These are phyloP conservation scores for Papilio aristodemus DNA, from an alignment of 1,140 invertebrate species.

Conservation along the genomic window DNA sequence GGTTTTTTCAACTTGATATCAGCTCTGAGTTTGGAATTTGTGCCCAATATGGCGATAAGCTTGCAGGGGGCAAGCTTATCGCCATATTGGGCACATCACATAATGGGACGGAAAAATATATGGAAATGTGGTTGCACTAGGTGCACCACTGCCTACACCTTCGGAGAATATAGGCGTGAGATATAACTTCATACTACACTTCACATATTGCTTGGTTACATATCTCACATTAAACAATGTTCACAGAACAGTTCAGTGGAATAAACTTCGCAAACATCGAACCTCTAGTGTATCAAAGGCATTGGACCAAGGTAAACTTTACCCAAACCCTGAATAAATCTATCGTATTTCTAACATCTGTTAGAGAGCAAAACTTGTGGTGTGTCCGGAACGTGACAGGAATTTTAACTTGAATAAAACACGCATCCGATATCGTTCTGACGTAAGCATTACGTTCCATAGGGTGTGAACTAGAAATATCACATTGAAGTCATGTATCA, in stretches of 20 bases:
- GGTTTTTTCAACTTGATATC: no score
- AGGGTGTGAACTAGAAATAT: background rate
- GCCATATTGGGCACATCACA: no score
- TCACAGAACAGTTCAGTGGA: constrained; percentile 9
- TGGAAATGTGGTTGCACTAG: no score
- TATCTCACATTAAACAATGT: constrained; percentile 12
- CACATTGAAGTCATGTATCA: background rate
- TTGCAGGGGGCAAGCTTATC: no score
- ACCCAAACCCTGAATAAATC: constrained; percentile 26
- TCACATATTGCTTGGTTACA: no score
- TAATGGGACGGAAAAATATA: no score
- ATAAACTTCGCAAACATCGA: constrained; percentile 15
- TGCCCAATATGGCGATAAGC: no score
- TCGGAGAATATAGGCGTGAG: no score
- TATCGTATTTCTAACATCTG: constrained; percentile 26
- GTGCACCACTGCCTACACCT: no score
- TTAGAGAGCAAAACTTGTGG: constrained; percentile 23
- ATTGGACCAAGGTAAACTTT: constrained; percentile 21
- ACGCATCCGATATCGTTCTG: constrained; percentile 5
- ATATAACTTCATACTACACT: no score
- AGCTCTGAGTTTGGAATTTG: no score
- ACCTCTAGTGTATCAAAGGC: constrained; percentile 23
- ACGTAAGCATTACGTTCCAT: constrained; percentile 2
- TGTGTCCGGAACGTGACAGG: constrained; percentile 23
- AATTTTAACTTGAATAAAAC: constrained; percentile 23